Conservation (phyloP, 2,797 vertebrate genomes). For the Smutsia gigantea region DNA sequence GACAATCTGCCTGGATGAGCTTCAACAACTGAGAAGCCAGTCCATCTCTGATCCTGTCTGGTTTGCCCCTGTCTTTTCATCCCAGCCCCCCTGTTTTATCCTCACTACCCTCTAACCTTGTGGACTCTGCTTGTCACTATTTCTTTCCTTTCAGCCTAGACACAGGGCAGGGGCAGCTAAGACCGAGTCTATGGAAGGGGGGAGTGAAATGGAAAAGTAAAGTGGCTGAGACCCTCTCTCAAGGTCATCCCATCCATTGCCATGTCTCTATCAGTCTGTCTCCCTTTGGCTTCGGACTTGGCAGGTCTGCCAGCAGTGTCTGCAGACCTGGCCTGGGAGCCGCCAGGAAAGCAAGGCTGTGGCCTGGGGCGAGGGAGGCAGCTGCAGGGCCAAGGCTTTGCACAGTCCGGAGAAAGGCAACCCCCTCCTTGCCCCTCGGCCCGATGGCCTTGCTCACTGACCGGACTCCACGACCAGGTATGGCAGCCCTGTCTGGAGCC, state of each 20-base stretch:
- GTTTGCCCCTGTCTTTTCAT: not conserved
- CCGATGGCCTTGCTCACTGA: not conserved
- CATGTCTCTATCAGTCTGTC: not conserved
- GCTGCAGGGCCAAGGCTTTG: not conserved
- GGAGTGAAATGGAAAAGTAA: not conserved
- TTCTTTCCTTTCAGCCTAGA: not conserved
- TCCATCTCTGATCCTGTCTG: not conserved
- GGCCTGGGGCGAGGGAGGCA: not conserved
- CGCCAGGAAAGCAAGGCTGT: not conserved
- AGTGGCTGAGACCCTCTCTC: not conserved
- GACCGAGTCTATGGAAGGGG: not conserved
- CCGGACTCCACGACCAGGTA: not conserved
- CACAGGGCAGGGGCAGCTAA: not conserved
- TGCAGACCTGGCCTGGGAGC: not conserved
- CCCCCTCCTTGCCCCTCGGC: not conserved
- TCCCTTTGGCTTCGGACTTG: not conserved
- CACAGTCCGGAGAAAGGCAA: not conserved
- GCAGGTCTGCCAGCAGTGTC: not conserved
- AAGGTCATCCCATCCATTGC: not conserved
- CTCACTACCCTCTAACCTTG: not conserved
- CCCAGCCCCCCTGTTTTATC: not conserved
- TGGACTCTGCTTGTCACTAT: not conserved
- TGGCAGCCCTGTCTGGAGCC: not conserved
- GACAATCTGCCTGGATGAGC: not conserved
- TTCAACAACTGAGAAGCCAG: not conserved